Evolutionary conservation across 2,888 invertebrate genomes (phyloP).

Genomic region (Cataglyphis albicans): DNA sequence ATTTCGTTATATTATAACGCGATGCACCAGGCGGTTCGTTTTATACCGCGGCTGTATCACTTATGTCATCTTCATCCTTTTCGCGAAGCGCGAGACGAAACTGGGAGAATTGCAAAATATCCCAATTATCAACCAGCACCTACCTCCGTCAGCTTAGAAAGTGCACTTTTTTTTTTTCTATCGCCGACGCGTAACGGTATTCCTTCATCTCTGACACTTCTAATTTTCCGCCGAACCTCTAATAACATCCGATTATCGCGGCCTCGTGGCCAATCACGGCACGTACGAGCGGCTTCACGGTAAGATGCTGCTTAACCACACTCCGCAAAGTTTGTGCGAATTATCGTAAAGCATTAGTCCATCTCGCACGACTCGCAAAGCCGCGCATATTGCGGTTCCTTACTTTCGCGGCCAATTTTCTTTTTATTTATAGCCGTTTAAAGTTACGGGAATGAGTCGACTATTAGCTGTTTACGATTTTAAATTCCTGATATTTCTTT

Average conservation of each 20-base stretch:
- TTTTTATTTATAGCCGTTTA: background rate
- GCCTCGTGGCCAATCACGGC: conserved; percentile 40
- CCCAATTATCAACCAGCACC: conserved; percentile 34
- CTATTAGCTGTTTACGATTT: conserved; percentile 12
- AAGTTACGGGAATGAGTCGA: conserved; percentile 9
- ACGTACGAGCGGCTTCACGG: conserved; percentile 30
- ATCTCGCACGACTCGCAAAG: conserved; percentile 13
- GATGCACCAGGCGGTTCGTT: conserved; percentile 19
- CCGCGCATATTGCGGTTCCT: conserved; percentile 19
- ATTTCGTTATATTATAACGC: conserved; percentile 29
- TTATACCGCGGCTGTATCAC: conserved; percentile 44
- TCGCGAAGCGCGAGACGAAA: conserved; percentile 17
- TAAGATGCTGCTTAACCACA: conserved; percentile 22
- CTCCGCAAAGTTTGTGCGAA: conserved; percentile 10
- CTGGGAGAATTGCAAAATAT: conserved; percentile 39
- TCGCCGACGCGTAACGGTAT: conserved; percentile 50
- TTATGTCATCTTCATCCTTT: conserved; percentile 34
- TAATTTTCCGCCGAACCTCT: conserved; percentile 56
- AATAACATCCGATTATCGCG: conserved; percentile 61
- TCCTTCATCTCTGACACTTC: conserved; percentile 52
- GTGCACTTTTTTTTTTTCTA: conserved; percentile 45
- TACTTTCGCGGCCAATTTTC: conserved; percentile 9
- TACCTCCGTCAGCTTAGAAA: conserved; percentile 33
- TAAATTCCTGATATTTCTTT: background rate
- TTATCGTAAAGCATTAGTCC: conserved; percentile 36